A percentile compares a stretch with the other conserved stretches of the same genome.
Evolutionary conservation across 2,797 vertebrate genomes (phyloP).

Genomic region (Smutsia gigantea): DNA sequence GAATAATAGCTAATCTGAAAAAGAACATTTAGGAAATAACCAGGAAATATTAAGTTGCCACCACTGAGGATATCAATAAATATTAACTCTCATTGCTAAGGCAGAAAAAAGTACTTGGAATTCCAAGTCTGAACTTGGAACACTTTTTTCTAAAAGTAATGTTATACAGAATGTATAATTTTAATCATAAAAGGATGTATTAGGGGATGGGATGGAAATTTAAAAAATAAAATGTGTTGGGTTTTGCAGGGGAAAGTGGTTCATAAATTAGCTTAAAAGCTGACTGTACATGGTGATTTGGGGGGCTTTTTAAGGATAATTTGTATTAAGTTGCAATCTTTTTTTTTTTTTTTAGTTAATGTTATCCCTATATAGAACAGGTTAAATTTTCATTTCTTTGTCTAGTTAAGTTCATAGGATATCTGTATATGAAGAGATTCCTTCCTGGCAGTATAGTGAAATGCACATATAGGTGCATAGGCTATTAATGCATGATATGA

Average conservation of each 20-base stretch:
- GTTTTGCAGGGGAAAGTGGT: conserved; percentile 12
- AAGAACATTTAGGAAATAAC: conserved; percentile 21
- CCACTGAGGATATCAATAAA: not conserved
- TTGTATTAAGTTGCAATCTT: conserved; percentile 24
- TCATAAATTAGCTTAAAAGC: conserved; percentile 50
- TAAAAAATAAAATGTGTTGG: not conserved
- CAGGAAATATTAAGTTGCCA: not conserved
- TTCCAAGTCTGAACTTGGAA: not conserved
- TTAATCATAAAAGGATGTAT: not conserved
- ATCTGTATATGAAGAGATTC: not conserved
- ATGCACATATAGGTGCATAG: not conserved
- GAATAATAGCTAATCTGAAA: conserved; percentile 45
- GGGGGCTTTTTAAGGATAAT: not conserved
- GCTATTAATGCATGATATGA: not conserved
- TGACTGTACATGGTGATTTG: not conserved
- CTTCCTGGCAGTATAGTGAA: not conserved
- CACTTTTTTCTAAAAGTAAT: not conserved
- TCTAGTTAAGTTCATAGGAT: not conserved
- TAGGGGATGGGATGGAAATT: not conserved
- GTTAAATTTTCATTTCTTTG: conserved; percentile 39
- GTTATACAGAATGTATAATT: not conserved
- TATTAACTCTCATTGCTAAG: not conserved
- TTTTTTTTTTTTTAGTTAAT: conserved; percentile 28
- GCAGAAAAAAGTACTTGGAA: not conserved
- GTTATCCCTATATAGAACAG: not conserved